Base-by-base conservation (phyloP, 2,113 vertebrate genomes). In the Oncorhynchus gorbuscha region DNA sequence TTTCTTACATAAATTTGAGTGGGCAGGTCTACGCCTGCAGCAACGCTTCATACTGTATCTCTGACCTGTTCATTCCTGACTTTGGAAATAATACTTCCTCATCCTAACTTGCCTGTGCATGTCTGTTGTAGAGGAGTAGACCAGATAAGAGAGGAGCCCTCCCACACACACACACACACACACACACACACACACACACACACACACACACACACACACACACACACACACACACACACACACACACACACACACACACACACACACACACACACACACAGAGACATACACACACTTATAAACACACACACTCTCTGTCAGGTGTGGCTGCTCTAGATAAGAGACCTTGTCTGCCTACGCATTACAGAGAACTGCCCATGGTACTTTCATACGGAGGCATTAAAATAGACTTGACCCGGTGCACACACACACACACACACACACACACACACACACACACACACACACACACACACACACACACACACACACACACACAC, bases 1-100 rank as follows among this genome's bases (percentile, higher is more conserved):
- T 75, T 67, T 78, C 71, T 91, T 89, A 87, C 82, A 90, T 89
- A 90, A 89, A 90, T 85, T 39, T 88, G 87, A 89, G 88, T 90
- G 82, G 89, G 91, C 87, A 83, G 88, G 67, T 71, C 82, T 77
- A 74, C 74, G 82, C 88, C 84, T 84, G 80, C 77, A 86, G 89
- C 76, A 3, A 32, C 81, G 72, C 73, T 85, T 81, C 81, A 84
- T 82, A 87, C 85, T 81, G 84, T 77, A 81, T 75, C 78, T 73
- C 69, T 86, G 84, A 85, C 79, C 86, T 67, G 66, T 59, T 18
- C 32, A 12, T n/a, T 20, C 35, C 35, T 8, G 35, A 35, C 32
- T 7, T 14, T 14, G 16, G 18, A 11, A 48, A 26, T 26, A 12
- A 76, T 83, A 74, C 71, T 80, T 71, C 55, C 76, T 84, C 73